These are phyloP conservation scores for Carettochelys insculpta DNA, from an alignment of 2,113 vertebrate genomes.

Conservation along the genomic window DNA sequence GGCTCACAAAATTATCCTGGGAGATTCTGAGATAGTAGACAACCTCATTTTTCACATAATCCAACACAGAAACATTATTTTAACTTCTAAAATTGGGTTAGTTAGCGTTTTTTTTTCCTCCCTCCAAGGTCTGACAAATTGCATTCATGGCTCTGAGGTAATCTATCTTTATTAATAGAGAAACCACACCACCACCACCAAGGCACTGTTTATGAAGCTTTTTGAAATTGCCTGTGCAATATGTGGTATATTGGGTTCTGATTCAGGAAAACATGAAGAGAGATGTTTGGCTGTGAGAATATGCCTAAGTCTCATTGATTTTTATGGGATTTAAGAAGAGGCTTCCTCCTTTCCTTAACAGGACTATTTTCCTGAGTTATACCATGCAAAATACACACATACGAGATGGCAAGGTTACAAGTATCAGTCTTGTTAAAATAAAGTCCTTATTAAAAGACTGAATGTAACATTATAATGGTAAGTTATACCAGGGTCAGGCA, in stretches of 20 bases:
- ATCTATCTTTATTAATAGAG: no score
- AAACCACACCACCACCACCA: no score
- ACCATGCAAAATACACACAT: not conserved
- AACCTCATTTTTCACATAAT: constrained; percentile 9
- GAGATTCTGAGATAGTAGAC: constrained; percentile 18
- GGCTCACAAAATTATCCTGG: not conserved
- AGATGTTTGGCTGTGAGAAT: not conserved
- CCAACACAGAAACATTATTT: not conserved
- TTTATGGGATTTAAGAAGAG: not conserved
- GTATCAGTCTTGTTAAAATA: not conserved
- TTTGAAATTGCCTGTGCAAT: not conserved
- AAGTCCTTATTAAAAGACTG: not conserved
- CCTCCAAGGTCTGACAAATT: not conserved
- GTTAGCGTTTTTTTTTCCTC: not conserved
- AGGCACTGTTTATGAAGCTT: no score
- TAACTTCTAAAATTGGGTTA: not conserved
- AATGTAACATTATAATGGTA: not conserved
- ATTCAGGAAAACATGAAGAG: not conserved
- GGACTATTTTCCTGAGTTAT: not conserved
- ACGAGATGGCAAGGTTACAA: not conserved
- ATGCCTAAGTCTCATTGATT: not conserved
- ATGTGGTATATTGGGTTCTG: not conserved
- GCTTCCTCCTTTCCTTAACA: not conserved
- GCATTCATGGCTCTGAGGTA: no score
- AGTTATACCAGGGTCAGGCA: not conserved